These are phyloP conservation scores for Spea hammondii DNA, from an alignment of 2,797 vertebrate genomes.

Conservation along the genomic window DNA sequence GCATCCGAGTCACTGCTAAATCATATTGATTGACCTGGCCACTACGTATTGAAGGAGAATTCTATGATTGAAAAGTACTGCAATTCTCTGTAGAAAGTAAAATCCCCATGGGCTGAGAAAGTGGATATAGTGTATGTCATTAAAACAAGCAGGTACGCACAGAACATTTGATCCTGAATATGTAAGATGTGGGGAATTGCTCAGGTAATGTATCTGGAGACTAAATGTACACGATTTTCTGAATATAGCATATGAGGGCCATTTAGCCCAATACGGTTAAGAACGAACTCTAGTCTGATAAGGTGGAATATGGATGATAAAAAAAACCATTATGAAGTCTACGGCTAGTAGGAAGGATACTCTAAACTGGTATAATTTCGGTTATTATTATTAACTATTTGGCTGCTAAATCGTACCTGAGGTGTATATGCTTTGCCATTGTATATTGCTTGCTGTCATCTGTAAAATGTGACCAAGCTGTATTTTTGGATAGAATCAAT, in stretches of 20 bases:
- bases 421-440: no score
- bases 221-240: slow-evolving; percentile 1
- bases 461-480: no score
- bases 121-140: slow-evolving; percentile 3
- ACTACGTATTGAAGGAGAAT: not conserved
- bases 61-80: not conserved
- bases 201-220: not conserved
- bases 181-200: not conserved
- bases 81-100: not conserved
- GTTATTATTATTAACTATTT: no score
- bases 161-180: not conserved
- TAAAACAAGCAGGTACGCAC: not conserved
- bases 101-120: not conserved
- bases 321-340: no score
- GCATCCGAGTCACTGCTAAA: not conserved
- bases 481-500: no score
- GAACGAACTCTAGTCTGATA: no score
- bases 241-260: not conserved
- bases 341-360: no score
- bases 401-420: no score
- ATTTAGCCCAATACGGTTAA: not conserved
- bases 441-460: no score
- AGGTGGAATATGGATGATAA: no score
- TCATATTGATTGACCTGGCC: slow-evolving; percentile 4
- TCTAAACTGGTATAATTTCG: no score